Conservation (phyloP, 2,113 vertebrate species). For the Ascaphus truei region DNA sequence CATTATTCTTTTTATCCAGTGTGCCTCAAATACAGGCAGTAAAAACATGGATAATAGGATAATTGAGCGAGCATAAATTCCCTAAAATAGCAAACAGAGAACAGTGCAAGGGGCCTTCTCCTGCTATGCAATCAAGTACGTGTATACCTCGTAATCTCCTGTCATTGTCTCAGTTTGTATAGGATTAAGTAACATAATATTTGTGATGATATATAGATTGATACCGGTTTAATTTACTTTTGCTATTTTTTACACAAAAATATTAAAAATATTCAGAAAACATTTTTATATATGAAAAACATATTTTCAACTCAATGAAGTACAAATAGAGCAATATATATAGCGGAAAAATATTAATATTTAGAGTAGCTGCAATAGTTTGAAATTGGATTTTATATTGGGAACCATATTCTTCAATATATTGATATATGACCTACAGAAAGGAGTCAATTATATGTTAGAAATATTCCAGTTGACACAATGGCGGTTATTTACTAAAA, state of each 20-base stretch:
- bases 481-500: too few relatives aligned
- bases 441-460: too few relatives aligned
- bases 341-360: too few relatives aligned
- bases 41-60: background rate
- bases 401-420: too few relatives aligned
- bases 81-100: background rate
- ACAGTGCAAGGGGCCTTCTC: background rate
- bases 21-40: background rate
- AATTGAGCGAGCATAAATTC: background rate
- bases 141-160: background rate
- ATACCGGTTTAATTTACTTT: background rate
- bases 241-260: too few relatives aligned
- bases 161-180: background rate
- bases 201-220: background rate
- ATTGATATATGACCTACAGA: background rate
- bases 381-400: too few relatives aligned
- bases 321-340: too few relatives aligned
- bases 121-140: background rate
- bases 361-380: too few relatives aligned
- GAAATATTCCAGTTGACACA: too few relatives aligned
- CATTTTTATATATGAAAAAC: too few relatives aligned
- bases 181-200: background rate
- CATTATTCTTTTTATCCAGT: slow-evolving; percentile 1
- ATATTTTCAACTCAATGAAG: too few relatives aligned
- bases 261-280: too few relatives aligned